phyloP scores from a whole-genome alignment of 2,113 vertebrate genomes.

The Sigmodon hispidus region DNA sequence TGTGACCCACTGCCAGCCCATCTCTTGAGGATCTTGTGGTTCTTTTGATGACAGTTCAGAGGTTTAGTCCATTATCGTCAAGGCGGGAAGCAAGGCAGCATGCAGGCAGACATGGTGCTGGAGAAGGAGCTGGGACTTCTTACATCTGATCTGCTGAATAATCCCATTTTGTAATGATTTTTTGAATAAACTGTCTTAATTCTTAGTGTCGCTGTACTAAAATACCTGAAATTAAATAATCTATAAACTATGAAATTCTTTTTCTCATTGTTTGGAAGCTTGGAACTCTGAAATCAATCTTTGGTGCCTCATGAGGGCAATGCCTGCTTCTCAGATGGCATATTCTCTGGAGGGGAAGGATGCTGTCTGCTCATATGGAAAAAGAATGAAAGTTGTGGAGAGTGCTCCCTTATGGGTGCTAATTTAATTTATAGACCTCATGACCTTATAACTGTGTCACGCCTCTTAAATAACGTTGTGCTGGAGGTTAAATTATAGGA shows the following conservation, averaged over 20 bases:
- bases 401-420: not conserved
- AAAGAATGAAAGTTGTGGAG: not conserved
- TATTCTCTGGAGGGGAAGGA: not conserved
- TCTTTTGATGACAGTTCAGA: too few species aligned
- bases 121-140: too few species aligned
- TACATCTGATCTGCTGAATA: too few species aligned
- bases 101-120: too few species aligned
- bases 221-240: not conserved
- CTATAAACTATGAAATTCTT: not conserved
- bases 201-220: not conserved
- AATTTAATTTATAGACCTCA: not conserved
- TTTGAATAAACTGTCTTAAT: not conserved
- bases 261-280: not conserved
- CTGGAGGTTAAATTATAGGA: not conserved
- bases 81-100: too few species aligned
- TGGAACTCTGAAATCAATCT: not conserved
- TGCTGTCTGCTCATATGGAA: not conserved
- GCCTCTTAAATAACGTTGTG: not conserved
- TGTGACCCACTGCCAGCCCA: not conserved
- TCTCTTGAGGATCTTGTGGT: not conserved
- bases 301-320: not conserved
- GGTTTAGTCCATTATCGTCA: too few species aligned
- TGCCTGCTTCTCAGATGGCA: not conserved
- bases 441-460: not conserved
- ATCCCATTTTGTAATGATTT: not conserved